These are phyloP conservation scores for Melanotus villosus DNA, from an alignment of 2,888 invertebrate genomes.

Conservation along the genomic window DNA sequence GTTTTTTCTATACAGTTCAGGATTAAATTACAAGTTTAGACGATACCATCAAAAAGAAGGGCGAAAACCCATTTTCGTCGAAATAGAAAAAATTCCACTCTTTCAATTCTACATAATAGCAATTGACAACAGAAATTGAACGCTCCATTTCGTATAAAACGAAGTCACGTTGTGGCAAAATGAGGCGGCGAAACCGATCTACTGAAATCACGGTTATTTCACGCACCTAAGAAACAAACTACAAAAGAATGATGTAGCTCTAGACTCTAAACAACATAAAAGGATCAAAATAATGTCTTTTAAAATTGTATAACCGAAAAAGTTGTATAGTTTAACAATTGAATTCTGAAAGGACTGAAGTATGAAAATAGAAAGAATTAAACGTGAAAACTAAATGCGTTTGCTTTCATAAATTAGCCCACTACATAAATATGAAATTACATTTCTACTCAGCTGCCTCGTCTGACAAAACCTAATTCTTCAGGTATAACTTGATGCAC, in stretches of 20 bases:
- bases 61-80: neutral
- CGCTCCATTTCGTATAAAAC: slow-evolving; percentile 27
- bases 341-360: no score
- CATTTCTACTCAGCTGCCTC: neutral
- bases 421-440: neutral
- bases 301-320: no score
- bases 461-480: slow-evolving; percentile 28
- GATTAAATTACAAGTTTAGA: no score
- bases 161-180: slow-evolving; percentile 31
- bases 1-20: no score
- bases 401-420: no score
- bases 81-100: slow-evolving; percentile 13
- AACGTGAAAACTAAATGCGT: neutral
- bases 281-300: no score
- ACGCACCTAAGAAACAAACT: slow-evolving; percentile 17
- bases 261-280: neutral
- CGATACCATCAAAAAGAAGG: neutral
- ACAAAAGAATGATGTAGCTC: neutral
- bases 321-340: no score
- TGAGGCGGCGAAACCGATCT: slow-evolving; percentile 29
- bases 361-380: no score
- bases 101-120: slow-evolving; percentile 31
- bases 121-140: slow-evolving; percentile 29
- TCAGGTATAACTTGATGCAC: slow-evolving; percentile 36
- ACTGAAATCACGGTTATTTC: slow-evolving; percentile 9